Percentiles rank a stretch among this genome's conserved stretches.
These are phyloP conservation scores for Phycodurus eques DNA, from an alignment of 2,113 vertebrate species.

Conservation along the genomic window DNA sequence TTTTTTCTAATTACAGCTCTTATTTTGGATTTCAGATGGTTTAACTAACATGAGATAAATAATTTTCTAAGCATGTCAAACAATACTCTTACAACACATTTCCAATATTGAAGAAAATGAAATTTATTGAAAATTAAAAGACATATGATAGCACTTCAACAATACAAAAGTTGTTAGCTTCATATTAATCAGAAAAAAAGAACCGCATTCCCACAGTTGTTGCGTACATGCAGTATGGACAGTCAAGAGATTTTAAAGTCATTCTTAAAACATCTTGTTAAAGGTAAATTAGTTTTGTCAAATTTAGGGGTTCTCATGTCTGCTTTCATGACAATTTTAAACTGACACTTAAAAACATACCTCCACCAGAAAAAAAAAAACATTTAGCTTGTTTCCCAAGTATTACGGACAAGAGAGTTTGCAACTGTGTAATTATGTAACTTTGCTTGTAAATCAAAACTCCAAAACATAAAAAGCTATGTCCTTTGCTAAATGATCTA, in stretches of 20 bases:
- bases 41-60: too few relatives aligned
- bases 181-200: constrained; percentile 29
- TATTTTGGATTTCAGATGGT: too few relatives aligned
- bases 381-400: neutral
- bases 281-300: neutral
- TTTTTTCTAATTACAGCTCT: too few relatives aligned
- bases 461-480: constrained; percentile 23
- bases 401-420: constrained; percentile 26
- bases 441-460: constrained; percentile 21
- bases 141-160: constrained; percentile 44
- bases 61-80: neutral
- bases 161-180: constrained; percentile 57
- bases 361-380: neutral
- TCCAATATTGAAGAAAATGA: constrained; percentile 41
- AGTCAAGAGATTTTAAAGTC: constrained; percentile 15
- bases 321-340: neutral
- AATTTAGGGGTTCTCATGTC: neutral
- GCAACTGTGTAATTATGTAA: constrained; percentile 13
- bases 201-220: constrained; percentile 18
- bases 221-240: constrained; percentile 55
- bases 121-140: constrained; percentile 66
- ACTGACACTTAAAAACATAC: neutral
- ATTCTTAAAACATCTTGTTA: neutral
- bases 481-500: constrained; percentile 11
- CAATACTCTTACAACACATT: neutral